Conservation (phyloP, 2,888 invertebrate species). For the Chymomyza caudatula region DNA sequence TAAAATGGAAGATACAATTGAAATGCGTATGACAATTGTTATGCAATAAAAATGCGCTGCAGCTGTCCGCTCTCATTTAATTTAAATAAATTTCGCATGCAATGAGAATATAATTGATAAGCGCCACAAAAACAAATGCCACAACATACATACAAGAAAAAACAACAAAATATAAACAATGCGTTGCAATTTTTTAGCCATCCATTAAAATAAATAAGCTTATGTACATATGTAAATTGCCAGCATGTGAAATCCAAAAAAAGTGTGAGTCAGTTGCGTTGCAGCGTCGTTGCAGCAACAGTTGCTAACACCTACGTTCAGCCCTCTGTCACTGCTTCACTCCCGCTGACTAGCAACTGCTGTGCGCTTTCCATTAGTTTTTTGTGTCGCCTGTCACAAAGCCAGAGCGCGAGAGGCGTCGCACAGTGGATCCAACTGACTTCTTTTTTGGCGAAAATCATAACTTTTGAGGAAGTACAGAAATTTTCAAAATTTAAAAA, state of each 20-base stretch:
- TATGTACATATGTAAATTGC: not conserved
- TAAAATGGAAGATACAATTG: not conserved
- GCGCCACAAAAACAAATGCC: slow-evolving; percentile 24
- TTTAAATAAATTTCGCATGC: slow-evolving; percentile 53
- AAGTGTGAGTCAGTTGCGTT: not conserved
- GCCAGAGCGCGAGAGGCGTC: too few relatives aligned
- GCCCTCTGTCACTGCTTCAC: not conserved
- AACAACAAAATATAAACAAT: not conserved
- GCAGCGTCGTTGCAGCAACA: not conserved
- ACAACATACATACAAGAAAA: too few relatives aligned
- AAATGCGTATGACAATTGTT: slow-evolving; percentile 44
- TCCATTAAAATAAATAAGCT: not conserved
- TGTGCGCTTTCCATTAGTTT: too few relatives aligned
- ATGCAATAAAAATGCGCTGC: slow-evolving; percentile 46
- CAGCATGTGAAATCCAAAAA: not conserved
- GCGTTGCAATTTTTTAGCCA: not conserved
- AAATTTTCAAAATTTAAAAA: too few relatives aligned
- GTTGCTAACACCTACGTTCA: not conserved
- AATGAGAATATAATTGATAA: slow-evolving; percentile 60
- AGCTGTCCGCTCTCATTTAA: slow-evolving; percentile 15
- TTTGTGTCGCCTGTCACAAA: too few relatives aligned
- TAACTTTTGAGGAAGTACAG: too few relatives aligned
- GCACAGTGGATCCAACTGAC: too few relatives aligned
- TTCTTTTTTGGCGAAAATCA: too few relatives aligned
- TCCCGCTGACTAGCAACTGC: too few relatives aligned